Evolutionary conservation across 2,797 vertebrate genomes (phyloP).

Genomic region (Mormyrus proboscirostris): DNA sequence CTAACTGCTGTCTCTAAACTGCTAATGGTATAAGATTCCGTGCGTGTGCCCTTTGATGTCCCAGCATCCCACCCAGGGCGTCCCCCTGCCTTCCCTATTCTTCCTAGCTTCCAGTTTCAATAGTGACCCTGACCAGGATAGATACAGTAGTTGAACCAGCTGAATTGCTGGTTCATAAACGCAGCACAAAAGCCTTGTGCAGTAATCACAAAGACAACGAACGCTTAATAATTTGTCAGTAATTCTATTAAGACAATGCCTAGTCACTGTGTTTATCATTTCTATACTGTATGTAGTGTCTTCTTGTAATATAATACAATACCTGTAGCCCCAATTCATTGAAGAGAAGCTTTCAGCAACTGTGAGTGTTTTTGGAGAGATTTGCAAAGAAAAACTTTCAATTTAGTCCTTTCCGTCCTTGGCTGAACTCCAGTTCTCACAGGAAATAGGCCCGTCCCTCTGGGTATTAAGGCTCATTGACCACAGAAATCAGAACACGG

Average conservation of each 20-base stretch:
- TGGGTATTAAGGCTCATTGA: slow-evolving; percentile 65
- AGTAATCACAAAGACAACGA: not conserved
- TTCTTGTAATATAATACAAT: not conserved
- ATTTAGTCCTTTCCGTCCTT: slow-evolving; percentile 61
- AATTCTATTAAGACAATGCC: not conserved
- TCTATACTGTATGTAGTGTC: no score
- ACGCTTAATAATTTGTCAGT: not conserved
- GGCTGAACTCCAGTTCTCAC: slow-evolving; percentile 57
- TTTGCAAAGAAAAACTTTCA: slow-evolving; percentile 52
- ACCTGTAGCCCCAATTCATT: not conserved
- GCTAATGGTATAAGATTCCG: not conserved
- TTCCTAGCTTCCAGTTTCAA: not conserved
- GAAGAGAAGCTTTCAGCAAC: slow-evolving; percentile 46
- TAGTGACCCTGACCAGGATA: not conserved
- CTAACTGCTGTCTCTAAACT: not conserved
- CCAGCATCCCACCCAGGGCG: not conserved
- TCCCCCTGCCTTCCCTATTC: not conserved
- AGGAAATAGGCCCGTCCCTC: slow-evolving; percentile 60
- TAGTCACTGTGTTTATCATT: not conserved
- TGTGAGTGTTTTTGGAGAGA: slow-evolving; percentile 58
- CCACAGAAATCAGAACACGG: slow-evolving; percentile 60
- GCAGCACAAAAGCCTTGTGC: not conserved
- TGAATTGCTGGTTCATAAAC: not conserved
- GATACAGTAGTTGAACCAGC: not conserved
- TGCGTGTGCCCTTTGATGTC: not conserved